phyloP scores from a whole-genome alignment of 2,113 vertebrate genomes.

The Cisticola juncidis region DNA sequence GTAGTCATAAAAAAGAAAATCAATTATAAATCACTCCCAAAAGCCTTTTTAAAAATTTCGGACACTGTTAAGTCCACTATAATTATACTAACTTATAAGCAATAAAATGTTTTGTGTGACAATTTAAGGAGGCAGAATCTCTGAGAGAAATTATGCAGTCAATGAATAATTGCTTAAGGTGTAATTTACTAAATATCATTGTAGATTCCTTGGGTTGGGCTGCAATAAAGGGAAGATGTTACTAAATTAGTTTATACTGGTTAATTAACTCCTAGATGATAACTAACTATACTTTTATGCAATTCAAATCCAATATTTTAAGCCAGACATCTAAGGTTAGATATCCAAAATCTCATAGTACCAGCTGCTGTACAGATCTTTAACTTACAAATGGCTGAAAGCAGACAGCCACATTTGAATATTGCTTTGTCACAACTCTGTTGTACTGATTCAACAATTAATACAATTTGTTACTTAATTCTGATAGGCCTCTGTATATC shows the following conservation, averaged over 20 bases:
- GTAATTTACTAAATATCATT: conserved; percentile 40
- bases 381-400: not conserved
- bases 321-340: not conserved
- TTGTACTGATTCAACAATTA: not conserved
- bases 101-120: conserved; percentile 17
- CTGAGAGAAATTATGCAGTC: conserved; percentile 9
- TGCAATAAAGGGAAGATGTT: conserved; percentile 19
- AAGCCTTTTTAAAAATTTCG: not conserved
- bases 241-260: conserved; percentile 13
- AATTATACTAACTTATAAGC: not conserved
- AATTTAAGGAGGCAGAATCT: not conserved
- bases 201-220: conserved; percentile 5
- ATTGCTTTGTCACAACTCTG: not conserved
- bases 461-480: not conserved
- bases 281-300: not conserved
- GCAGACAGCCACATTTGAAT: not conserved
- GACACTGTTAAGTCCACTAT: not conserved
- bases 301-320: not conserved
- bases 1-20: not conserved
- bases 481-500: not conserved
- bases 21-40: not conserved
- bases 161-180: not conserved
- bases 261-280: conserved; percentile 26
- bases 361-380: not conserved
- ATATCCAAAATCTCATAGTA: not conserved